Conservation (phyloP, 2,113 vertebrate genomes). For the Rousettus leschenaultii region DNA sequence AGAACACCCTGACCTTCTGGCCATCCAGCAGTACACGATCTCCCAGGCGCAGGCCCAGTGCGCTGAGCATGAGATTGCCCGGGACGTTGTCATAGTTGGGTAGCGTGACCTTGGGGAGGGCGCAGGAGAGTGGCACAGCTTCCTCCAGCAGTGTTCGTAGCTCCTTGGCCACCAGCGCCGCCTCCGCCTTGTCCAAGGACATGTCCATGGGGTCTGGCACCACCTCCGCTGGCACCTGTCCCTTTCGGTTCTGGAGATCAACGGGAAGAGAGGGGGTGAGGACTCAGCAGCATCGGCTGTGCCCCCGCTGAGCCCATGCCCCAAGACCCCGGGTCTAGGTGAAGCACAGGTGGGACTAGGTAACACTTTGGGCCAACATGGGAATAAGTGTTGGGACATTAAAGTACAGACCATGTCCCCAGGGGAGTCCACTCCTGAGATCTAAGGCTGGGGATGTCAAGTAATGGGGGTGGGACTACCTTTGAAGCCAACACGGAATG, state of each 20-base stretch:
- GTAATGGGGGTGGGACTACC: not conserved
- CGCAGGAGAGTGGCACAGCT: conserved; percentile 90
- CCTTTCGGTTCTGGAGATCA: conserved; percentile 88
- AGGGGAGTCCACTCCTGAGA: not conserved
- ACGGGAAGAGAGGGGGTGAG: not conserved
- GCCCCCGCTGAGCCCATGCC: not conserved
- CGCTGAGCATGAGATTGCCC: conserved; percentile 91
- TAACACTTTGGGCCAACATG: not conserved
- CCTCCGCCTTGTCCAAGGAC: conserved; percentile 93
- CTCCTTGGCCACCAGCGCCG: conserved; percentile 92
- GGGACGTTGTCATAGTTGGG: conserved; percentile 96
- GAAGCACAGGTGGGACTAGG: not conserved
- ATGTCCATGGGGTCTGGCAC: conserved; percentile 96
- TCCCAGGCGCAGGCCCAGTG: conserved; percentile 90
- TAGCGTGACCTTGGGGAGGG: conserved; percentile 90
- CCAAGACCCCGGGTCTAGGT: not conserved
- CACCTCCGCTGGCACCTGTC: conserved; percentile 90
- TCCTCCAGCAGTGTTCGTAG: conserved; percentile 91
- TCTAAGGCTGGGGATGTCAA: not conserved
- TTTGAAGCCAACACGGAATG: not conserved
- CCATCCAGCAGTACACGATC: conserved; percentile 89
- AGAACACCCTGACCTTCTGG: conserved; percentile 85
- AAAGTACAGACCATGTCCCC: not conserved
- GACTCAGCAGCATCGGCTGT: not conserved
- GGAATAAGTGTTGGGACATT: not conserved